A percentile compares a stretch with the other conserved stretches of the same genome.
Evolutionary conservation across 2,113 vertebrate genomes (phyloP).

Genomic region (Mixornis gularis): DNA sequence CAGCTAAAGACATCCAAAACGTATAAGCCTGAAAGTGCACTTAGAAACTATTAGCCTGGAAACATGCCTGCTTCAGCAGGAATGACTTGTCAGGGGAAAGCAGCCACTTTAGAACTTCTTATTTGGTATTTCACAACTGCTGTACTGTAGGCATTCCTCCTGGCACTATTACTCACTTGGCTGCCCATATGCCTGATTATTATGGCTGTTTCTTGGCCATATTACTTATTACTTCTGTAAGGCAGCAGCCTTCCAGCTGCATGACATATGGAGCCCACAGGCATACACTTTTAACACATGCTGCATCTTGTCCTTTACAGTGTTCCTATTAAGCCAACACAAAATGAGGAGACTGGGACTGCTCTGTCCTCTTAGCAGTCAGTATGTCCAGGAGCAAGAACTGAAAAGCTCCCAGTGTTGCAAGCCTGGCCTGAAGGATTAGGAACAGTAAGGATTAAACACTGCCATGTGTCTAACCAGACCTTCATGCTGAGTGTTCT

Average conservation of each 20-base stretch:
- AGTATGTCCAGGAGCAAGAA: neutral
- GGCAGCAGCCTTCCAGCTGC: neutral
- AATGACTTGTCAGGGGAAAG: neutral
- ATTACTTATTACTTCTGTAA: neutral
- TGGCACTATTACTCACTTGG: neutral
- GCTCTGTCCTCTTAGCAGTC: neutral
- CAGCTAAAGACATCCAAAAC: neutral
- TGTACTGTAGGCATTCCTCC: neutral
- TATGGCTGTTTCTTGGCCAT: neutral
- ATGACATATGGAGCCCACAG: neutral
- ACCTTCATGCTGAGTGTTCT: neutral
- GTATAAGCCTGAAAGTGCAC: neutral
- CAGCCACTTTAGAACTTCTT: neutral
- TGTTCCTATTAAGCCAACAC: neutral
- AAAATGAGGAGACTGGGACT: neutral
- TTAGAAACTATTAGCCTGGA: neutral
- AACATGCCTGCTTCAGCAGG: slow-evolving; percentile 3
- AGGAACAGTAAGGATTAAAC: neutral
- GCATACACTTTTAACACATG: neutral
- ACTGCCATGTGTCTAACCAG: neutral
- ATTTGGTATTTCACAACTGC: slow-evolving; percentile 8
- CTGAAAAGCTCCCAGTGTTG: neutral
- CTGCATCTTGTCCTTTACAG: neutral
- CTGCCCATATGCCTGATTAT: neutral
- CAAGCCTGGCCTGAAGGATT: neutral